A percentile compares a stretch with the other conserved stretches of the same genome.
These are phyloP conservation scores for Berghia stephanieae DNA, from an alignment of 1,140 invertebrate genomes.

Conservation along the genomic window DNA sequence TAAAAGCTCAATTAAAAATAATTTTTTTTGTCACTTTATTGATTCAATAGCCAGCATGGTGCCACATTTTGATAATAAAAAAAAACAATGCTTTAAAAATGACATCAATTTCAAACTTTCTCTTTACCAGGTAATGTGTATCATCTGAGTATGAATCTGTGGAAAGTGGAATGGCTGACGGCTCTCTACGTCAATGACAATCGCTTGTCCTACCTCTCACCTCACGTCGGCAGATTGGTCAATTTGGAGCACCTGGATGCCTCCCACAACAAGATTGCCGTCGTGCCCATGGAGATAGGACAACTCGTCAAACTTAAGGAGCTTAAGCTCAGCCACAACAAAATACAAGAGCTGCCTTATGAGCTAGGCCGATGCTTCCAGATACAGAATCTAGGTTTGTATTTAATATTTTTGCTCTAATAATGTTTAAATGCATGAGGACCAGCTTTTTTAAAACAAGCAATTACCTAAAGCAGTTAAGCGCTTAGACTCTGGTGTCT, in stretches of 20 bases:
- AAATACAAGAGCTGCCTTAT: constrained; percentile 90
- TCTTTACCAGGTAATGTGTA: constrained; percentile 82
- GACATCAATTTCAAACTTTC: background rate
- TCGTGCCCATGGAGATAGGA: constrained; percentile 92
- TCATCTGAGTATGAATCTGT: constrained; percentile 89
- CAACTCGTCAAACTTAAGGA: constrained; percentile 94
- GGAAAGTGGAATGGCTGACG: constrained; percentile 89
- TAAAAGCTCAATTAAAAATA: background rate
- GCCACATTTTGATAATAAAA: too few species aligned
- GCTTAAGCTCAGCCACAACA: constrained; percentile 93
- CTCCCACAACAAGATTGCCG: constrained; percentile 86
- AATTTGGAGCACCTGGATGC: constrained; percentile 90
- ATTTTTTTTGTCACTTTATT: background rate
- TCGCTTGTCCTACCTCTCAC: constrained; percentile 84
- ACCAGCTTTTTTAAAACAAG: too few species aligned
- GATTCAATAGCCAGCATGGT: too few species aligned
- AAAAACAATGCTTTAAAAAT: too few species aligned
- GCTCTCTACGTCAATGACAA: constrained; percentile 96
- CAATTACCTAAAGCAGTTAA: too few species aligned
- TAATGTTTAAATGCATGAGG: background rate
- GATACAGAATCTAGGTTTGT: constrained; percentile 67
- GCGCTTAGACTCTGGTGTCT: too few species aligned
- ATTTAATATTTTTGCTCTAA: background rate
- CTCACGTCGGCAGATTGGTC: constrained; percentile 84
- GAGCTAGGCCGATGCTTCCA: constrained; percentile 98